A percentile compares a stretch with the other conserved stretches of the same genome.
Evolutionary conservation across 2,113 vertebrate species (phyloP).

Genomic region (Polypterus bichir): DNA sequence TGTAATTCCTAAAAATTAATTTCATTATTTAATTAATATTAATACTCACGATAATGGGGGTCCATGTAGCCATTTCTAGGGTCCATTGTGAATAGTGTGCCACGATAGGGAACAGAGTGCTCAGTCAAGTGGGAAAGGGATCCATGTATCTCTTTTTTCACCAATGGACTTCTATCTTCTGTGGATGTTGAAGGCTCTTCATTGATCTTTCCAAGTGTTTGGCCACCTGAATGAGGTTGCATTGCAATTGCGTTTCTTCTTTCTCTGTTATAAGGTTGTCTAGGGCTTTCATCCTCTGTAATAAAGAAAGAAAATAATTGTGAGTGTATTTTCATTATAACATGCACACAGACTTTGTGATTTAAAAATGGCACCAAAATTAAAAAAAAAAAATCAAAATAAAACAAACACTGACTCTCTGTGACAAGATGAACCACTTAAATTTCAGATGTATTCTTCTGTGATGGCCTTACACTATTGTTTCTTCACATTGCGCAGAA

Average conservation of each 20-base stretch:
- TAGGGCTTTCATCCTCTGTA: conserved; percentile 85
- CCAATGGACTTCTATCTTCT: conserved; percentile 78
- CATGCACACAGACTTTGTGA: no score
- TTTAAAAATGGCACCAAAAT: no score
- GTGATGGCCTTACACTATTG: no score
- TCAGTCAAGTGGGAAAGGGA: conserved; percentile 80
- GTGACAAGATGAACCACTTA: no score
- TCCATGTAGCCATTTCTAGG: conserved; percentile 88
- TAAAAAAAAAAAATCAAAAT: no score
- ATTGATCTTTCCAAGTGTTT: conserved; percentile 62
- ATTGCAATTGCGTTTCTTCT: conserved; percentile 81
- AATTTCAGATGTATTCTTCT: no score
- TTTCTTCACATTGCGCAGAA: no score
- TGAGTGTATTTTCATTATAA: no score
- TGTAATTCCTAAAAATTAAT: no score
- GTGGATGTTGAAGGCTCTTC: conserved; percentile 93
- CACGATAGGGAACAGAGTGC: conserved; percentile 76
- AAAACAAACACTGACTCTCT: no score
- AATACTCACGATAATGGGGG: conserved; percentile 81
- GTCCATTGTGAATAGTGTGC: conserved; percentile 86
- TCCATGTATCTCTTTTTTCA: conserved; percentile 90
- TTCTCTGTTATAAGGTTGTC: conserved; percentile 80
- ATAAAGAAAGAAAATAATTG: conserved; percentile 8
- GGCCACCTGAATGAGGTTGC: conserved; percentile 56
- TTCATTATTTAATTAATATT: background rate